Conservation (phyloP, 2,888 invertebrate genomes). For the Drosophila algonquin region DNA sequence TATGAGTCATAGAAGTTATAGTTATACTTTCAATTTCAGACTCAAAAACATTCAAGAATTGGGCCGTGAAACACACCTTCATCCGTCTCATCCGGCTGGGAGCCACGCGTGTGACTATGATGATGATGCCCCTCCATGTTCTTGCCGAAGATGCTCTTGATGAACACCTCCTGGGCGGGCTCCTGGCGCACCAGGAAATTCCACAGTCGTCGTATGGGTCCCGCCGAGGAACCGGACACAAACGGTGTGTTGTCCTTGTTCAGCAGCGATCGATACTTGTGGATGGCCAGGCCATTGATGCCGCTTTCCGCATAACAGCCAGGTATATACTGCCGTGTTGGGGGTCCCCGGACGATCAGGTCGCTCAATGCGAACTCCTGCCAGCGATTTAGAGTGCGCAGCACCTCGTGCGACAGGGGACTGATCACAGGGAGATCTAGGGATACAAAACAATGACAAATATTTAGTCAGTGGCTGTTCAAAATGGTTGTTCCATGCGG, state of each 20-base stretch:
- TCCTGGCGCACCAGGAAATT: constrained; percentile 96
- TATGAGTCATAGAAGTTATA: too few species aligned
- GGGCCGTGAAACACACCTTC: constrained; percentile 54
- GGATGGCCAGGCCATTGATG: constrained; percentile 91
- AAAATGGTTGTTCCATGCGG: background rate
- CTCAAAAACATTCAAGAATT: too few species aligned
- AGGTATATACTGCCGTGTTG: constrained; percentile 94
- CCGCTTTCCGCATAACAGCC: constrained; percentile 92
- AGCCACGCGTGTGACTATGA: constrained; percentile 47
- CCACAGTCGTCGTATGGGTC: constrained; percentile 94
- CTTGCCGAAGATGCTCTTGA: constrained; percentile 96
- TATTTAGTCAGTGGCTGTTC: background rate
- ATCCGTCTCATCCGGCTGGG: constrained; percentile 81
- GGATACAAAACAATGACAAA: background rate
- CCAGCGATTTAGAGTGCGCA: constrained; percentile 95
- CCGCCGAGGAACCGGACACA: constrained; percentile 89
- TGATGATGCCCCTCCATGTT: constrained; percentile 84
- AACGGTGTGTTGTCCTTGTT: constrained; percentile 98
- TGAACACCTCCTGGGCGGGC: constrained; percentile 96
- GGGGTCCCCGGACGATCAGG: constrained; percentile 87
- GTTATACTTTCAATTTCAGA: too few species aligned
- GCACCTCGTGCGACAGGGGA: constrained; percentile 94
- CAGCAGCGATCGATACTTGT: constrained; percentile 95
- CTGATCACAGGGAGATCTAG: constrained; percentile 96
- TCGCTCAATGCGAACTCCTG: constrained; percentile 91